Percentiles rank a stretch among this genome's conserved stretches.
Conservation (phyloP, 2,113 vertebrate genomes). For the Echinops telfairi region DNA sequence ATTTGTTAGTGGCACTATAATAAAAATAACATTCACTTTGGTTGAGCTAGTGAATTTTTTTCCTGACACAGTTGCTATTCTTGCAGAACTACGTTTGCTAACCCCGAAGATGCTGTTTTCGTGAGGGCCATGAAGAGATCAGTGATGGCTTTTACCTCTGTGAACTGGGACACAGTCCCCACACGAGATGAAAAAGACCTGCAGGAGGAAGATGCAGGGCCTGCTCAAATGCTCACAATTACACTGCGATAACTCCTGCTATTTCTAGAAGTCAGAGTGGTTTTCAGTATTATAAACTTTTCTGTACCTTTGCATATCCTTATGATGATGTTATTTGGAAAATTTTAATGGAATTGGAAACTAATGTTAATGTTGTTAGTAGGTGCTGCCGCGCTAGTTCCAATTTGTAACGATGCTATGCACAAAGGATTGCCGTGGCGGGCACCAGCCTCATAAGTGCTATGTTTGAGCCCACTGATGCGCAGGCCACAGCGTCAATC, state of each 20-base stretch:
- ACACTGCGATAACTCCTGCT: constrained; percentile 81
- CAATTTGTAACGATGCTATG: too few species aligned
- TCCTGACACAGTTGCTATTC: constrained; percentile 54
- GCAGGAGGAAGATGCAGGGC: constrained; percentile 58
- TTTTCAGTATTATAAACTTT: constrained; percentile 15
- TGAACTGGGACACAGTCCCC: constrained; percentile 87
- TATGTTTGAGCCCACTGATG: too few species aligned
- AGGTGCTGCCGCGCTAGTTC: too few species aligned
- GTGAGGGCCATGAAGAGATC: constrained; percentile 84
- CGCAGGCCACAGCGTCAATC: too few species aligned
- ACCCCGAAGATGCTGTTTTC: constrained; percentile 82
- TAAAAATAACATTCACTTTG: not conserved
- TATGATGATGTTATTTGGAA: not conserved
- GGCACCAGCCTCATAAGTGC: too few species aligned
- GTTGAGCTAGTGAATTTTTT: not conserved
- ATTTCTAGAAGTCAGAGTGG: not conserved
- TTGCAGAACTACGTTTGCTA: constrained; percentile 83
- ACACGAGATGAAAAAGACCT: constrained; percentile 82
- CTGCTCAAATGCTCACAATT: constrained; percentile 81
- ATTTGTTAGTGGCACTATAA: not conserved
- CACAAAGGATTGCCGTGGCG: too few species aligned
- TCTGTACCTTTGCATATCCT: not conserved
- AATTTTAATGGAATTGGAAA: constrained; percentile 15
- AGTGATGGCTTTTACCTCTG: constrained; percentile 82
- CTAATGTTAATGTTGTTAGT: too few species aligned